Evolutionary conservation across 2,888 invertebrate species (phyloP), one percentile per base, ranked within the genome.

Genomic region (Hermaeophaga mercurialis): DNA sequence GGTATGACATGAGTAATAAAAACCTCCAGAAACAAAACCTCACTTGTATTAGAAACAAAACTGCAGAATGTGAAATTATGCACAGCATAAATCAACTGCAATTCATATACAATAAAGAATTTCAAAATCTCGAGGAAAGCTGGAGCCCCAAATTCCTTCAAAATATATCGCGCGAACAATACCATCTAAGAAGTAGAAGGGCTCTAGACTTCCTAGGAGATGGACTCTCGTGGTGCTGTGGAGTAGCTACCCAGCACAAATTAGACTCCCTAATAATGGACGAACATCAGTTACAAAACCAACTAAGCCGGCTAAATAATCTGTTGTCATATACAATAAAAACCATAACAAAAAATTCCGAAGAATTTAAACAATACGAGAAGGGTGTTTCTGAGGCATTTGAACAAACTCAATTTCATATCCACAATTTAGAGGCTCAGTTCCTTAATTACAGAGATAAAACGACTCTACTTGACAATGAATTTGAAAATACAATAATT

Each of bases 341-440:
- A 11, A n/a, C 4, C 12, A 36, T 36, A 15, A 36, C 12, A 17
- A 36, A 33, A 56, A 36, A 18, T 8, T 55, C n/a, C 57, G 56
- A 56, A 38, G 31, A 18, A 31, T 59, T n/a, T 26, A 6, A 26
- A 26, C 6, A 26, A 26, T 36, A 36, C 12, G 36, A 36, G n/a
- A 3, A 36, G 36, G 36, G 12, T 3, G 12, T 11, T 3, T 36
- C 36, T 17, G 17, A 36, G 17, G 36, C 36, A 17, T 36, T 36
- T 14, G 17, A 14, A 12, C 15, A 36, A 36, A 36, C 36, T 17
- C 36, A 36, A 8, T 3, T 14, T 15, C 36, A 36, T 12, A 36
- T 36, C 8, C 14, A 33, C 4, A 33, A 33, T 33, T 9, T 33
- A 3, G 33, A 33, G 9, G 9, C 4, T 4, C 33, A 33, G 9